These are phyloP conservation scores for Etheostoma nigrum DNA, from an alignment of 2,797 vertebrate species.

Conservation along the genomic window DNA sequence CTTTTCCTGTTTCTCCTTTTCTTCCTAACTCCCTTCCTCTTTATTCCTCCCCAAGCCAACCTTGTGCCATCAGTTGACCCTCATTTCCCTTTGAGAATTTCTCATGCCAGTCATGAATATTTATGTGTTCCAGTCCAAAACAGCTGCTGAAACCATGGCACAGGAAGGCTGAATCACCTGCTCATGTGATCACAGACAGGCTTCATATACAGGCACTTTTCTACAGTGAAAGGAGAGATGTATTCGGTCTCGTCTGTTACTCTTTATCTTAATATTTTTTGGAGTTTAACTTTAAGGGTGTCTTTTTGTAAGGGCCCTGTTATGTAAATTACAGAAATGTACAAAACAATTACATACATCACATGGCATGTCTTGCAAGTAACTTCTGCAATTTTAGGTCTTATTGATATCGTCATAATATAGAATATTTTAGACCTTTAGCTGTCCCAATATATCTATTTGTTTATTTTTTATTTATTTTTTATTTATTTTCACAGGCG, in stretches of 20 bases:
- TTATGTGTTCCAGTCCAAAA: conserved; percentile 71
- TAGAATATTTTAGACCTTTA: no score
- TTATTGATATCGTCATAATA: background rate
- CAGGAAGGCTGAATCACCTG: conserved; percentile 67
- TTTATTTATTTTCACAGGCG: conserved; percentile 6
- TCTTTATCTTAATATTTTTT: conserved; percentile 22
- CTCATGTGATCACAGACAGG: conserved; percentile 50
- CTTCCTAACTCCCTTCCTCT: conserved; percentile 32
- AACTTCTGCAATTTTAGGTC: background rate
- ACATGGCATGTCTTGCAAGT: background rate
- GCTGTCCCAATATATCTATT: no score
- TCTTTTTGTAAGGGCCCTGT: conserved; percentile 4
- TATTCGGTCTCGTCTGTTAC: background rate
- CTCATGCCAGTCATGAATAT: conserved; percentile 74
- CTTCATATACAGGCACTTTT: conserved; percentile 14
- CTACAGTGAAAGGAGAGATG: background rate
- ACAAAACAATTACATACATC: background rate
- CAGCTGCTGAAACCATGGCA: conserved; percentile 48
- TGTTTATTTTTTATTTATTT: no score
- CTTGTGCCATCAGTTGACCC: conserved; percentile 40
- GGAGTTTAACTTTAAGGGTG: background rate
- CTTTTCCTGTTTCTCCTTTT: conserved; percentile 65
- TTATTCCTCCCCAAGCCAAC: conserved; percentile 30
- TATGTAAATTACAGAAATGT: background rate
- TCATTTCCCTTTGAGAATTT: conserved; percentile 59